Evolutionary conservation across 2,113 vertebrate species (phyloP).

Genomic region (Lampris megalopsis): DNA sequence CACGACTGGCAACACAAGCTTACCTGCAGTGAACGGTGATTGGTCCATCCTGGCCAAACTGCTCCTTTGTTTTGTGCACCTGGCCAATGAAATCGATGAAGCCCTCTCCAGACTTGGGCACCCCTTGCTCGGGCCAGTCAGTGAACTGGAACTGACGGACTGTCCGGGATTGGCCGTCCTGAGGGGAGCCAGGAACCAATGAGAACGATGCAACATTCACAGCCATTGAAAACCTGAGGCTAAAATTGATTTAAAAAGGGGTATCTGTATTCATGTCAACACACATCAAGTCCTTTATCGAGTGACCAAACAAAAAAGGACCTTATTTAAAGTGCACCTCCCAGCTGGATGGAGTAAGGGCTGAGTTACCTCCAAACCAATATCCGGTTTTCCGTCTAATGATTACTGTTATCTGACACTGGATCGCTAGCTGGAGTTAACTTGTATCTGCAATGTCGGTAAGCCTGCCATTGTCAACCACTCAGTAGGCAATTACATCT

Average conservation of each 20-base stretch:
- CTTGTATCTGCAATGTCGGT: constrained; percentile 63
- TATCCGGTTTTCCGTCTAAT: constrained; percentile 53
- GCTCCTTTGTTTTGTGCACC: constrained; percentile 99
- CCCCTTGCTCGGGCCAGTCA: constrained; percentile 97
- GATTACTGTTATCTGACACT: constrained; percentile 77
- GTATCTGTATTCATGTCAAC: constrained; percentile 3
- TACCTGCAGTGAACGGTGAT: constrained; percentile 99
- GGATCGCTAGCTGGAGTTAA: constrained; percentile 71
- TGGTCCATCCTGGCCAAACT: constrained; percentile 98
- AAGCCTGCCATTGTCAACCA: constrained; percentile 70
- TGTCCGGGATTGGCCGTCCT: constrained; percentile 97
- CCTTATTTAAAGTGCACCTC: constrained; percentile 38
- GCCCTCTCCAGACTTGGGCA: constrained; percentile 97
- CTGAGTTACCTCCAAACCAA: constrained; percentile 51
- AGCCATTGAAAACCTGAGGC: not conserved
- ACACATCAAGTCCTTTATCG: not conserved
- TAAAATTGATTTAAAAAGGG: not conserved
- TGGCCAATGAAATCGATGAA: constrained; percentile 99
- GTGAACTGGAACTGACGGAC: constrained; percentile 99
- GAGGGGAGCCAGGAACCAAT: constrained; percentile 1
- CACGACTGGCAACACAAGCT: not conserved
- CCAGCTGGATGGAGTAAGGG: constrained; percentile 41
- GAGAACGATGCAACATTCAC: not conserved
- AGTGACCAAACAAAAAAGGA: constrained; percentile 32
- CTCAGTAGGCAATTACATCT: constrained; percentile 77